Conservation (phyloP, 2,113 vertebrate genomes). For the Salvelinus fontinalis region DNA sequence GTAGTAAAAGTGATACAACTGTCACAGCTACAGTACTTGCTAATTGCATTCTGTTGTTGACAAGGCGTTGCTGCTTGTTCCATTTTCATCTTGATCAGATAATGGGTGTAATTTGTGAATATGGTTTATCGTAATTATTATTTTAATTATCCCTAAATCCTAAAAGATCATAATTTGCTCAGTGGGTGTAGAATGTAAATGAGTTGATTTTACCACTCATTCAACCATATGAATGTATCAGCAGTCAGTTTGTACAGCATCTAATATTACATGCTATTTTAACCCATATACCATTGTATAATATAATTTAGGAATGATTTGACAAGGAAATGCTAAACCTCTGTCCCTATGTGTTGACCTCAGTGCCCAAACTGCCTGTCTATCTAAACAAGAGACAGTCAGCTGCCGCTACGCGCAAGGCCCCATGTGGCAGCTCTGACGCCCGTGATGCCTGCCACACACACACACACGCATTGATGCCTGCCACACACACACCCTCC, state of each 20-base stretch:
- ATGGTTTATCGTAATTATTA: not conserved
- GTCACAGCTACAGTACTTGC: not conserved
- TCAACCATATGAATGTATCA: not conserved
- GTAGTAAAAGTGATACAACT: not conserved
- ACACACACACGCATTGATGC: slow-evolving; percentile 8
- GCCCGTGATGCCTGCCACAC: slow-evolving; percentile 44
- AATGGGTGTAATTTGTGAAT: not conserved
- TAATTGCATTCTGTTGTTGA: not conserved
- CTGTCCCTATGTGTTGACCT: slow-evolving; percentile 28
- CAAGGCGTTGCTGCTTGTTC: not conserved
- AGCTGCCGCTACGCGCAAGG: slow-evolving; percentile 52
- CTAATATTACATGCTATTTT: not conserved
- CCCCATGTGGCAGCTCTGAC: slow-evolving; percentile 40
- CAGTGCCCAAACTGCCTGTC: slow-evolving; percentile 27
- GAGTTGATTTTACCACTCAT: not conserved
- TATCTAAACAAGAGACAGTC: slow-evolving; percentile 53
- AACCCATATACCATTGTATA: not conserved
- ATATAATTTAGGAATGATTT: not conserved
- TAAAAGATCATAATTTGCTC: not conserved
- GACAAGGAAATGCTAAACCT: not conserved
- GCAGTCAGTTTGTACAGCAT: not conserved
- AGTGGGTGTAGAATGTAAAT: not conserved
- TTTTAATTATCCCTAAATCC: not conserved
- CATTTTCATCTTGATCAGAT: not conserved
- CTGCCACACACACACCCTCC: slow-evolving; percentile 37